Percentiles rank a stretch among this genome's conserved stretches.
These are phyloP conservation scores for Polylopha cassiicola DNA, from an alignment of 2,888 invertebrate species.

Conservation along the genomic window DNA sequence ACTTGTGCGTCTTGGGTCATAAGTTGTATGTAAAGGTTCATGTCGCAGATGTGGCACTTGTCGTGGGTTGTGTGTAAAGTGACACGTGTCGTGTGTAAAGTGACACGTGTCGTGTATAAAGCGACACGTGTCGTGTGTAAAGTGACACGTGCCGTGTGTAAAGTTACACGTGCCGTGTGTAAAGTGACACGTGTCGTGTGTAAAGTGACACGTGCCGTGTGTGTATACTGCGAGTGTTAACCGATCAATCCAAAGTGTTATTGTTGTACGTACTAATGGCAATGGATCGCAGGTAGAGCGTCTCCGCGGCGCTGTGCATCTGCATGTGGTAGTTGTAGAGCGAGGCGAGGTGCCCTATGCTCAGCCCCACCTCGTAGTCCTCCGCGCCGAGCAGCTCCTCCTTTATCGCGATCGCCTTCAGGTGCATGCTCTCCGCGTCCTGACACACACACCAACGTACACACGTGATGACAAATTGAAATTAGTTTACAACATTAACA, in stretches of 20 bases:
- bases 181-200: no score
- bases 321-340: constrained; percentile 97
- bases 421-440: constrained; percentile 94
- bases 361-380: constrained; percentile 93
- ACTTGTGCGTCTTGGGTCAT: no score
- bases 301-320: constrained; percentile 90
- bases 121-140: no score
- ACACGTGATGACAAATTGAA: neutral
- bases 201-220: no score
- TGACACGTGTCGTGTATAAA: no score
- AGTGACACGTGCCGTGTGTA: no score
- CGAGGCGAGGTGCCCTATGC: constrained; percentile 95
- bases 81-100: no score
- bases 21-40: no score
- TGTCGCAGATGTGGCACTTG: no score
- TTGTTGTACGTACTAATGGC: constrained; percentile 84
- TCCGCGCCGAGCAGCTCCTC: constrained; percentile 89
- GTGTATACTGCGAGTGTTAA: neutral
- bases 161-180: no score
- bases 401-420: constrained; percentile 94
- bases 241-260: neutral
- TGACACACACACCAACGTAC: constrained; percentile 36
- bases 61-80: no score
- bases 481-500: constrained; percentile 10
- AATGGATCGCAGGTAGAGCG: constrained; percentile 91